Percentiles rank a stretch among this genome's conserved stretches.
Conservation (phyloP, 1,140 invertebrate species). For the Camponotus floridanus region DNA sequence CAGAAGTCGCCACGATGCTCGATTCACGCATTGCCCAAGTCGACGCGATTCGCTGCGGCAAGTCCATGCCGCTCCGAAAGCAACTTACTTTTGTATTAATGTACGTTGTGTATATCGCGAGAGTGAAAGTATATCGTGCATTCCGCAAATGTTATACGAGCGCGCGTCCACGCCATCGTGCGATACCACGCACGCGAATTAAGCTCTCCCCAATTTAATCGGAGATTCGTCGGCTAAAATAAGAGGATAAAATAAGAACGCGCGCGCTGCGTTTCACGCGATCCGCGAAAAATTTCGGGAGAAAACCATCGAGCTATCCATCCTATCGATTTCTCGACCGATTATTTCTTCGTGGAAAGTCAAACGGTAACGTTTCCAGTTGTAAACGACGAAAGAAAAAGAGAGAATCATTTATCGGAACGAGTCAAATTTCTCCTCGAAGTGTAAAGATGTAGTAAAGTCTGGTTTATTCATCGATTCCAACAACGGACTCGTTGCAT, state of each 20-base stretch:
- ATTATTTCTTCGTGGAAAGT: not conserved
- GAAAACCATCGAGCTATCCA: no score
- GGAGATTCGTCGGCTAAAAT: not conserved
- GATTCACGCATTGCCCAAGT: constrained; percentile 19
- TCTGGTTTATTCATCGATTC: not conserved
- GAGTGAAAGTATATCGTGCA: constrained; percentile 60
- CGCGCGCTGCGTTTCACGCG: not conserved
- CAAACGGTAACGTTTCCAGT: not conserved
- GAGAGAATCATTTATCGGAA: no score
- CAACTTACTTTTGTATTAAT: constrained; percentile 60
- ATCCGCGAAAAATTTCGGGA: not conserved
- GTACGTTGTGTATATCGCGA: constrained; percentile 21
- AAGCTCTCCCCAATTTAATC: constrained; percentile 16
- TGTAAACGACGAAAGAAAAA: not conserved
- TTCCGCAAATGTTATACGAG: constrained; percentile 50
- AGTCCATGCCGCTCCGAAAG: constrained; percentile 45
- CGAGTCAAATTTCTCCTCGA: not conserved
- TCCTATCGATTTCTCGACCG: not conserved
- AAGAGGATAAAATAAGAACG: not conserved
- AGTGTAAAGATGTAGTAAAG: not conserved
- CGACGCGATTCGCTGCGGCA: constrained; percentile 38
- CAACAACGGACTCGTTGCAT: not conserved
- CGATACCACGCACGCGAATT: not conserved
- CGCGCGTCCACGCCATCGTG: constrained; percentile 3
- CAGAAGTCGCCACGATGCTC: constrained; percentile 66